Base-by-base conservation (phyloP, 2,113 vertebrate species). In the Eleginops maclovinus region DNA sequence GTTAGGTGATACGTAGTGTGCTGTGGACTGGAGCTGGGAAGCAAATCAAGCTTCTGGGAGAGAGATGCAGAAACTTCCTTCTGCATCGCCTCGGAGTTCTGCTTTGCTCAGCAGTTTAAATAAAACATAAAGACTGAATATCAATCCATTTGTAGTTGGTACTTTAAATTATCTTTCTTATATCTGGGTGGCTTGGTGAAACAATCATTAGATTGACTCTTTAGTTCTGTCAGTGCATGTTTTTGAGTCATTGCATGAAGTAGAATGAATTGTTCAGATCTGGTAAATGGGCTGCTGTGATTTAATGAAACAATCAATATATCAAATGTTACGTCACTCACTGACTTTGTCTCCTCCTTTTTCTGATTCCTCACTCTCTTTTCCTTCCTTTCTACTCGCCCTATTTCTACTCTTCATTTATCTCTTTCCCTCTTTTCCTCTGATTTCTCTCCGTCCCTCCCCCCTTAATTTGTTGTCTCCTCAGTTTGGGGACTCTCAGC, bases 401-500 rank as follows among this genome's bases (percentile, higher is more conserved):
- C 26, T 0, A 36, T n/a, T 26, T 40, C 22, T 47, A 14, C 47
- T 43, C n/a, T 11, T 53, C 13, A 21, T 19, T 2, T 12, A 9
- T 60, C 16, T 8, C 24, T 50, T 44, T 9, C 13, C 58, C 10
- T 0, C 64, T 19, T 43, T 74, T 2, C 53, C 54, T n/a, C 44
- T 71, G 12, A 0, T 53, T n/a, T 59, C 16, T 50, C 58, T 44
- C 46, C 4, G 2, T 63, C 14, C 0, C n/a, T 61, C 53, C n/a
- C 50, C 43, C 9, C 4, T 66, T 24, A 9, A 16, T 2, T n/a
- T 19, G 0, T 19, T 2, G 4, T 4, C 59, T 55, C 44, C 10
- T 51, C 72, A 99, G 98, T 99, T 99, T 0, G 98, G 98, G 0
- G 98, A 99, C 86, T 99, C 98, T 14, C 98, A 99, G 96, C 98